Conservation (phyloP, 2,888 invertebrate species). For the Cyclophora albipunctata region DNA sequence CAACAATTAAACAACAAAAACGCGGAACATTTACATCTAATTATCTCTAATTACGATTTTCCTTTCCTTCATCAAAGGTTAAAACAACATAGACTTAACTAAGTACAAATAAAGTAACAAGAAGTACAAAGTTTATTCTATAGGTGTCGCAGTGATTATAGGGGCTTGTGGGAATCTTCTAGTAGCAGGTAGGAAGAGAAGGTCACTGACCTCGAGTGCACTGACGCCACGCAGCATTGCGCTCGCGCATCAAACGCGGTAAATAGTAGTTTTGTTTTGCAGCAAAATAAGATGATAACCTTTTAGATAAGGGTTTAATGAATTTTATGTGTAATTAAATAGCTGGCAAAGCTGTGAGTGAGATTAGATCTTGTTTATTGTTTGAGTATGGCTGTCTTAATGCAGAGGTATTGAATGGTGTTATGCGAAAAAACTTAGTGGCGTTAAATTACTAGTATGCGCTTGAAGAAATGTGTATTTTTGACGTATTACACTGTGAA, state of each 20-base stretch:
- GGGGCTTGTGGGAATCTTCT: slow-evolving; percentile 8
- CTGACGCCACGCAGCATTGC: slow-evolving; percentile 50
- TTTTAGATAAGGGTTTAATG: too few species aligned
- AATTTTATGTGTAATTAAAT: too few species aligned
- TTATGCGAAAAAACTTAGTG: too few species aligned
- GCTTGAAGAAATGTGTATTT: too few species aligned
- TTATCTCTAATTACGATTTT: neutral
- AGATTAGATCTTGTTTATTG: too few species aligned
- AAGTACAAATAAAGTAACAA: neutral
- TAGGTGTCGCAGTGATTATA: slow-evolving; percentile 2
- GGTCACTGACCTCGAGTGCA: slow-evolving; percentile 53
- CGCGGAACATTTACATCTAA: neutral
- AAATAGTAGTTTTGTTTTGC: slow-evolving; percentile 6
- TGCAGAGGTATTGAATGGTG: too few species aligned
- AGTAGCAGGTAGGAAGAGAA: slow-evolving; percentile 37
- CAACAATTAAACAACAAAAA: neutral
- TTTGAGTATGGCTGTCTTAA: too few species aligned
- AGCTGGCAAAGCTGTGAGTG: too few species aligned
- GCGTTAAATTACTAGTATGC: too few species aligned
- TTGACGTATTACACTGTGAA: neutral
- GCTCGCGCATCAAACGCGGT: slow-evolving; percentile 44
- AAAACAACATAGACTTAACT: neutral
- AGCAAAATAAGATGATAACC: slow-evolving; percentile 4
- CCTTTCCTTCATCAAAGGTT: slow-evolving; percentile 2
- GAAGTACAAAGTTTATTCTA: neutral